These are phyloP conservation scores for Channa striata DNA, from an alignment of 2,797 vertebrate species.

Conservation along the genomic window DNA sequence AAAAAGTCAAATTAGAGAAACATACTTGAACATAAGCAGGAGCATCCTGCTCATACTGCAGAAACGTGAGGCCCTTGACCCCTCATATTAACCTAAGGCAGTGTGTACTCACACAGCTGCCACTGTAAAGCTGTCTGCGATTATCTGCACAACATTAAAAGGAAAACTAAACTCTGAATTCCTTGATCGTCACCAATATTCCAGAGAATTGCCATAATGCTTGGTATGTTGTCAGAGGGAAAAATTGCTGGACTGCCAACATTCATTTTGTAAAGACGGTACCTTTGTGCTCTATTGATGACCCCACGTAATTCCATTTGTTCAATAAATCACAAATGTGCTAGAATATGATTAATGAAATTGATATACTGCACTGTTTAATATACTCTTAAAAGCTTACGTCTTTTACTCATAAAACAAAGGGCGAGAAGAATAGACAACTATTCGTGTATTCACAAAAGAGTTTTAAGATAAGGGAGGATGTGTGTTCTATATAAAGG, in stretches of 20 bases:
- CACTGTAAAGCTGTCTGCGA: slow-evolving; percentile 25
- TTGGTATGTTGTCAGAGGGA: slow-evolving; percentile 43
- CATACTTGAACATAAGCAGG: slow-evolving; percentile 13
- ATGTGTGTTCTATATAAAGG: slow-evolving; percentile 39
- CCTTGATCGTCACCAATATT: slow-evolving; percentile 61
- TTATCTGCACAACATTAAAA: slow-evolving; percentile 46
- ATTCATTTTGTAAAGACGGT: slow-evolving; percentile 40
- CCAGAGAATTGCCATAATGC: slow-evolving; percentile 35
- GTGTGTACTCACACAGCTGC: slow-evolving; percentile 33
- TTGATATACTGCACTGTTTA: slow-evolving; percentile 39
- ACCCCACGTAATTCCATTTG: slow-evolving; percentile 52
- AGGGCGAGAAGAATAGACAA: slow-evolving; percentile 20
- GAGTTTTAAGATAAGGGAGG: slow-evolving; percentile 20
- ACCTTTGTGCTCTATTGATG: slow-evolving; percentile 30
- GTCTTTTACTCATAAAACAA: slow-evolving; percentile 23
- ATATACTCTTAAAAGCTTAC: slow-evolving; percentile 43
- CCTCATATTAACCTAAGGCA: slow-evolving; percentile 36
- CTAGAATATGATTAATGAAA: slow-evolving; percentile 65
- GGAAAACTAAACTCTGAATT: slow-evolving; percentile 34
- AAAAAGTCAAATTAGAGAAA: no score
- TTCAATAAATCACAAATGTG: slow-evolving; percentile 54
- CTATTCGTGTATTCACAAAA: slow-evolving; percentile 28
- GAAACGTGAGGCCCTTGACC: slow-evolving; percentile 26
- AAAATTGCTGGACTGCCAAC: slow-evolving; percentile 40
- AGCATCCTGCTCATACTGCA: slow-evolving; percentile 15